Evolutionary conservation across 2,113 vertebrate genomes (phyloP).

Genomic region (Potamarius usumacintae): DNA sequence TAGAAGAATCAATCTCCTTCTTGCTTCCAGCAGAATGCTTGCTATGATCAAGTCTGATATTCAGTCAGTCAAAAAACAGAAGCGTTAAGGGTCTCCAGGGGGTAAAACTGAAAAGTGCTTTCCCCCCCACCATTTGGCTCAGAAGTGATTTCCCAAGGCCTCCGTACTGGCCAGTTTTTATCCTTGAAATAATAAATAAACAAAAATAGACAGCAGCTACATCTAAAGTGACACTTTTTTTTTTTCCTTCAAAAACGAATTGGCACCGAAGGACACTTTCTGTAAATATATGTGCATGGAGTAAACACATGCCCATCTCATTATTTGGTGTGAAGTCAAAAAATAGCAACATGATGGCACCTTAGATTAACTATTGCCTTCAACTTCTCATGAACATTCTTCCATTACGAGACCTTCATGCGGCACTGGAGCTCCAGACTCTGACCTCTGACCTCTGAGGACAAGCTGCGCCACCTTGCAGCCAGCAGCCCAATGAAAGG

Average conservation of each 20-base stretch:
- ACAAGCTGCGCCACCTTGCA: background rate
- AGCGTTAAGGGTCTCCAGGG: constrained; percentile 36
- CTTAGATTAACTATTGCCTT: constrained; percentile 24
- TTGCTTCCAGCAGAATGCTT: constrained; percentile 8
- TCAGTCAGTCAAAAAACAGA: constrained; percentile 23
- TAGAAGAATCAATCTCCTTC: constrained; percentile 16
- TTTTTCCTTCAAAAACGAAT: constrained; percentile 2
- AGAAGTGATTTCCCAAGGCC: constrained; percentile 28
- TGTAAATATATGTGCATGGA: background rate
- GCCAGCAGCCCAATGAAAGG: background rate
- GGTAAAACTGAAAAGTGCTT: constrained; percentile 13
- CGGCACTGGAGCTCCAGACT: background rate
- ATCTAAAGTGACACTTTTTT: constrained; percentile 25
- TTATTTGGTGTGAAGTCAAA: constrained; percentile 21
- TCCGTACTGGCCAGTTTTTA: constrained; percentile 14
- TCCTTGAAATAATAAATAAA: constrained; percentile 35
- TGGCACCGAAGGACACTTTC: constrained; percentile 45
- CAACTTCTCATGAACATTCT: background rate
- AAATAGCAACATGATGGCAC: constrained; percentile 7
- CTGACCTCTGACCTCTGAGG: constrained; percentile 16
- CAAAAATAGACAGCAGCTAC: constrained; percentile 44
- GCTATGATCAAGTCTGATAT: constrained; percentile 6
- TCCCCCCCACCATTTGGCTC: constrained; percentile 11
- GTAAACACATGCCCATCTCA: background rate
- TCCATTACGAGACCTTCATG: background rate